Percentiles rank a stretch among this genome's conserved stretches.
Conservation (phyloP, 1,140 invertebrate species). For the Yoshiicerus persimilis region DNA sequence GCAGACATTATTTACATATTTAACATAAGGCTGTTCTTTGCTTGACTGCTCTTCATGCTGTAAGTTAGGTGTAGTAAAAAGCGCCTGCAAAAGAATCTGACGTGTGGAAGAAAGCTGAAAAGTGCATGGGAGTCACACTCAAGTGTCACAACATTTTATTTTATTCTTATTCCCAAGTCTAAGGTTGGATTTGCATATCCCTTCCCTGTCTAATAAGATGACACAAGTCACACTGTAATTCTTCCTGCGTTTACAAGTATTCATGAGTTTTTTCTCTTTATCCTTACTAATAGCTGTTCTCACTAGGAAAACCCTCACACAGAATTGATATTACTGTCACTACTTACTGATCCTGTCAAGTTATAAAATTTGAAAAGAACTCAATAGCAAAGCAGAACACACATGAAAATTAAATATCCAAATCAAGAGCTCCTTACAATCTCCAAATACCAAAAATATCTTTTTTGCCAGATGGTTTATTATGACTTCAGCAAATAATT, state of each 20-base stretch:
- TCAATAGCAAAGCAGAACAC: not conserved
- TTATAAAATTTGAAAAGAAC: no score
- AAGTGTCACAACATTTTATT: slow-evolving; percentile 15
- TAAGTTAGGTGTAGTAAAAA: not conserved
- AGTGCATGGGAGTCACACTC: slow-evolving; percentile 10
- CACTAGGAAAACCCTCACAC: not conserved
- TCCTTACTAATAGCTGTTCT: not conserved
- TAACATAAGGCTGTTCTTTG: not conserved
- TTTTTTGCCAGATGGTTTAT: no score
- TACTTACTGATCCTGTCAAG: not conserved
- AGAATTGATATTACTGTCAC: not conserved
- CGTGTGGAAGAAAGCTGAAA: not conserved
- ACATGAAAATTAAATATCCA: not conserved
- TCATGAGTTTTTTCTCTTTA: not conserved
- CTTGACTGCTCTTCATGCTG: not conserved
- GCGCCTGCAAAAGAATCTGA: not conserved
- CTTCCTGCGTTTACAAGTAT: not conserved
- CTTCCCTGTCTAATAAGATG: not conserved
- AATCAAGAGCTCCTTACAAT: not conserved
- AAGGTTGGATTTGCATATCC: not conserved
- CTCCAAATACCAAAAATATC: not conserved
- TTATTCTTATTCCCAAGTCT: not conserved
- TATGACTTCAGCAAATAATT: no score
- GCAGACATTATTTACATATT: not conserved
- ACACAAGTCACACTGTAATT: not conserved